Conservation (phyloP, 2,797 vertebrate genomes). For the Oceanodroma leucorhoa region DNA sequence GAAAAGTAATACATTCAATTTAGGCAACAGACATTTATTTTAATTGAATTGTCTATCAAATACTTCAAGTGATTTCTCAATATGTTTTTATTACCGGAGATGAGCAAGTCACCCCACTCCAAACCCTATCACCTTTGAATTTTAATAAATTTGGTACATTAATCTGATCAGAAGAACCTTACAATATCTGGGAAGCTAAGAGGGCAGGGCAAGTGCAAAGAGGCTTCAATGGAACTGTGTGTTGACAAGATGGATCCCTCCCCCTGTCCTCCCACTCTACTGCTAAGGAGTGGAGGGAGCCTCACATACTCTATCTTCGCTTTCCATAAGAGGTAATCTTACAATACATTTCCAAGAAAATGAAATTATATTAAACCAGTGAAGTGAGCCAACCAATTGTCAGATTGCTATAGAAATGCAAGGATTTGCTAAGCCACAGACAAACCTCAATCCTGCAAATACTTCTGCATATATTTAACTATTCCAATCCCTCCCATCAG, state of each 20-base stretch:
- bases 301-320: not conserved
- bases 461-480: not conserved
- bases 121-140: not conserved
- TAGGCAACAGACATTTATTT: not conserved
- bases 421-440: not conserved
- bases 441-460: not conserved
- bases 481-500: not conserved
- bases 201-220: not conserved
- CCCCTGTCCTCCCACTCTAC: not conserved
- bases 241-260: not conserved
- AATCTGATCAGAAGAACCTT: not conserved
- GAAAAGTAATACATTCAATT: not conserved
- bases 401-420: not conserved
- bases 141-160: not conserved
- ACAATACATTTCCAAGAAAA: not conserved
- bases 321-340: constrained; percentile 13
- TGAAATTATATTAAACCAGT: constrained; percentile 33
- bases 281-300: not conserved
- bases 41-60: not conserved
- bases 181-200: not conserved
- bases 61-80: not conserved
- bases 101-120: not conserved
- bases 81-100: not conserved
- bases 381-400: constrained; percentile 1
- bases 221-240: not conserved